These are phyloP conservation scores for Dryobates pubescens DNA, from an alignment of 2,797 vertebrate genomes.

Conservation along the genomic window DNA sequence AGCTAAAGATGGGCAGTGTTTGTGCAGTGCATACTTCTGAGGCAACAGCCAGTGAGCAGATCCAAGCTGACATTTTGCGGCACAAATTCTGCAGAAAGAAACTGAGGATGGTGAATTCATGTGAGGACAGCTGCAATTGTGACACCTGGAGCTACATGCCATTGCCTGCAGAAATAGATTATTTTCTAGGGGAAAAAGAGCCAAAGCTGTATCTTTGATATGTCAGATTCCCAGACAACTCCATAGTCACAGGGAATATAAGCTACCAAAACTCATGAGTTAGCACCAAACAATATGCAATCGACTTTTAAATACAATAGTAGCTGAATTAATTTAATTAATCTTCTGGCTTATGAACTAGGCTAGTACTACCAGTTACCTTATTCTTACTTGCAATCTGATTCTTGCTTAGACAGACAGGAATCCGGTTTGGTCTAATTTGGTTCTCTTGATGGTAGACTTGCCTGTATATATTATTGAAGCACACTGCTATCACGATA, in stretches of 20 bases:
- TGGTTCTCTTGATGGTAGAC: not conserved
- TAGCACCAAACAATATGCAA: not conserved
- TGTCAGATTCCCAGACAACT: not conserved
- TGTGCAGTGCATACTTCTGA: not conserved
- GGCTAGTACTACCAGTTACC: not conserved
- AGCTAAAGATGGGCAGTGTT: not conserved
- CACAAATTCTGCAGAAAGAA: not conserved
- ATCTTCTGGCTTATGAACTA: not conserved
- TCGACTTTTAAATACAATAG: not conserved
- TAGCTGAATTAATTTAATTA: not conserved
- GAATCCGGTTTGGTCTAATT: not conserved
- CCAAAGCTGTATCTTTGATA: not conserved
- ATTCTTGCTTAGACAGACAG: not conserved
- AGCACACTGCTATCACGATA: not conserved
- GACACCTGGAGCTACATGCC: not conserved
- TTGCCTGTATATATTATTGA: not conserved
- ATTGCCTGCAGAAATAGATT: not conserved
- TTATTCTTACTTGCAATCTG: not conserved
- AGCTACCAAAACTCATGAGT: not conserved
- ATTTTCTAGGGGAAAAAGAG: not conserved
- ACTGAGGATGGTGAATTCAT: not conserved
- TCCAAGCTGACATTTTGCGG: not conserved
- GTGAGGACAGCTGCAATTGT: not conserved
- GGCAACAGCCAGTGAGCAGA: not conserved
- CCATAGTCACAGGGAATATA: not conserved